Conservation (phyloP, 2,113 vertebrate species). For the Seriola aureovittata region DNA sequence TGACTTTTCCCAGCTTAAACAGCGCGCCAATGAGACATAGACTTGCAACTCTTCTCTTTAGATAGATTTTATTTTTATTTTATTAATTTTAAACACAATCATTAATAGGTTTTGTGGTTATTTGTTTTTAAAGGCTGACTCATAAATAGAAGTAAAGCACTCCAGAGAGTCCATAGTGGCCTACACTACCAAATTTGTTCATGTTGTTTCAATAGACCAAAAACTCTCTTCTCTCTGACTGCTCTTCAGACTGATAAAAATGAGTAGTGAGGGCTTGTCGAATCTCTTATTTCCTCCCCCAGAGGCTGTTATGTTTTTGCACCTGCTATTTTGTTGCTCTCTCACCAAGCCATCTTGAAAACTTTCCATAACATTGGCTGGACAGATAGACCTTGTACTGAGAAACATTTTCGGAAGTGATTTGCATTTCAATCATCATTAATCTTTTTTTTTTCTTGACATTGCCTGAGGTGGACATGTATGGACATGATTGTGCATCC, state of each 20-base stretch:
- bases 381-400: neutral
- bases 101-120: neutral
- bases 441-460: neutral
- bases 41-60: neutral
- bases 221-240: neutral
- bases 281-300: constrained; percentile 22
- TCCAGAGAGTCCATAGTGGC: neutral
- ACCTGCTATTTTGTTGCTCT: constrained; percentile 52
- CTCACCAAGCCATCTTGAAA: constrained; percentile 22
- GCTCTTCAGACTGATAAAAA: constrained; percentile 3
- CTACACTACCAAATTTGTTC: neutral
- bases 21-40: neutral
- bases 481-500: neutral
- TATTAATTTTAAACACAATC: neutral
- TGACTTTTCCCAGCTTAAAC: constrained; percentile 47
- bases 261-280: constrained; percentile 9
- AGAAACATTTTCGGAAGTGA: constrained; percentile 17
- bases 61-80: too few species aligned
- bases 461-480: neutral
- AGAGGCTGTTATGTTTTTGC: constrained; percentile 54
- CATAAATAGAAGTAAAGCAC: neutral
- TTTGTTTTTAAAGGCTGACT: neutral
- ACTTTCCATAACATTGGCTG: constrained; percentile 14
- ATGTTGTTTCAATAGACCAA: neutral
- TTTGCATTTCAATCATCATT: neutral